phyloP scores from a whole-genome alignment of 2,888 invertebrate genomes.

The Harmothoe impar region DNA sequence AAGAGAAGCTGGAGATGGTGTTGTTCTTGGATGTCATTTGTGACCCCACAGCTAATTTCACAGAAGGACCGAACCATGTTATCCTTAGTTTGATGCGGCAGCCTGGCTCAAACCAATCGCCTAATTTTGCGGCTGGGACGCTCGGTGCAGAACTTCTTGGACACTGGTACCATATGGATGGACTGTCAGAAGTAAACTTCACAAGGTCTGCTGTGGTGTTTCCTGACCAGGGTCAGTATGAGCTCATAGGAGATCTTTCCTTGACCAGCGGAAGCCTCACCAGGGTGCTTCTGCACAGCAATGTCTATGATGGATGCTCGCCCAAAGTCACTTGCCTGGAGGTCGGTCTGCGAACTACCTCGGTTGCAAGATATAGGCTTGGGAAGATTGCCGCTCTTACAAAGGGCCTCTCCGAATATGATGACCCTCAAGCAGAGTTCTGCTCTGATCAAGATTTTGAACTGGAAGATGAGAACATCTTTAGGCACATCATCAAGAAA shows the following conservation, averaged over 20 bases:
- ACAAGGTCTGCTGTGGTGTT: neutral
- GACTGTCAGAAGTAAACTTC: neutral
- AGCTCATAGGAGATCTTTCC: neutral
- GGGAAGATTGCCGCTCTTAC: neutral
- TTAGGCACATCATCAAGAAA: neutral
- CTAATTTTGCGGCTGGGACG: neutral
- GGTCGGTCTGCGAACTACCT: neutral
- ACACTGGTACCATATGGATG: conserved; percentile 15
- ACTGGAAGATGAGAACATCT: neutral
- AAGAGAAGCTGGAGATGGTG: neutral
- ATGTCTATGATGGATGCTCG: conserved; percentile 8
- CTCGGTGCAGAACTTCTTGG: neutral
- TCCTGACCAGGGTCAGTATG: conserved; percentile 30
- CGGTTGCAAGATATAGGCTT: neutral
- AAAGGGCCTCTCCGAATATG: neutral
- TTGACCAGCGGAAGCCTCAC: neutral
- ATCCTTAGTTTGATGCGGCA: neutral
- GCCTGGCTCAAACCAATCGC: neutral
- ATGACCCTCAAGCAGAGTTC: neutral
- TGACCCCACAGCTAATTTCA: neutral
- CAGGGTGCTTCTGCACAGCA: neutral
- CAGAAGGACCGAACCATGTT: neutral
- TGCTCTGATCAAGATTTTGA: neutral
- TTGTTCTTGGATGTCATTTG: conserved; percentile 21
- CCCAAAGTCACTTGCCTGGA: neutral